Conservation (phyloP, 2,113 vertebrate species). For the Edolisoma coerulescens region DNA sequence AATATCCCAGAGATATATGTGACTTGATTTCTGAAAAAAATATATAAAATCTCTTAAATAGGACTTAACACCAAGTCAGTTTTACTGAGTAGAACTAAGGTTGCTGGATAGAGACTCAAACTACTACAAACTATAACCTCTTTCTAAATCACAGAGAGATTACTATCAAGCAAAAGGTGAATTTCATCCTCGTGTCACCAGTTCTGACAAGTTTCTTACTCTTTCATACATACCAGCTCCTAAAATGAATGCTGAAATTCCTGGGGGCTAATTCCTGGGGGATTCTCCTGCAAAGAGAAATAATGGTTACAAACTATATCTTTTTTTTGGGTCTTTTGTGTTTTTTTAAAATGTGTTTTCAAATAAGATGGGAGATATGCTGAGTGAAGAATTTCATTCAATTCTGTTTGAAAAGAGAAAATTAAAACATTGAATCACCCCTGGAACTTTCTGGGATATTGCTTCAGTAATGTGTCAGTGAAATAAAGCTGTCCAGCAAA, state of each 20-base stretch:
- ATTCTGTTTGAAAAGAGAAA: neutral
- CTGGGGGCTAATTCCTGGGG: neutral
- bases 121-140: neutral
- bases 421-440: neutral
- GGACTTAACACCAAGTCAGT: neutral
- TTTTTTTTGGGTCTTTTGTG: neutral
- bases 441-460: neutral
- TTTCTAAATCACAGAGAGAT: neutral
- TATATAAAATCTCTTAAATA: neutral
- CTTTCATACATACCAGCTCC: neutral
- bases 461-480: neutral
- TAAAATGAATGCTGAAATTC: neutral
- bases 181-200: neutral
- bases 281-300: neutral
- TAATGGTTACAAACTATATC: neutral
- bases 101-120: neutral
- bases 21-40: neutral
- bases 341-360: neutral
- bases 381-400: neutral
- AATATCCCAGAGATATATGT: neutral
- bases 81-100: neutral
- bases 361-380: neutral
- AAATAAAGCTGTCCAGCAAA: neutral
- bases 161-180: neutral
- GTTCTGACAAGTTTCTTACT: conserved; percentile 4